Base-by-base conservation (phyloP, 2,888 invertebrate genomes). In the Parnassius mnemosyne region DNA sequence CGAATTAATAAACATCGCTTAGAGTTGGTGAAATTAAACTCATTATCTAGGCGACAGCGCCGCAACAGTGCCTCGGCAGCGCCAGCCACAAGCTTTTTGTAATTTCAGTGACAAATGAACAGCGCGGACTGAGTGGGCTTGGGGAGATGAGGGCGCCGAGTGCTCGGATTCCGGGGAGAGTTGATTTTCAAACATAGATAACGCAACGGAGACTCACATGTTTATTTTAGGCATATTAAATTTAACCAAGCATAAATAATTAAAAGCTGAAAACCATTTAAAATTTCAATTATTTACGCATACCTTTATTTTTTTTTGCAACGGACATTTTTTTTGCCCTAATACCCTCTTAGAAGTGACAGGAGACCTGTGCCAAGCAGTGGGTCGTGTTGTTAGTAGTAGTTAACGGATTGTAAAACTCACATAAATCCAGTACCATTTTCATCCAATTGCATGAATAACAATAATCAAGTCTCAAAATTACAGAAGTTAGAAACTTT, bases 61-160 rank as follows among this genome's bases (percentile, higher is more conserved):
- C 71, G 71, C 75, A 69, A 72, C 75, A 69, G 67, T 65, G 75
- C 69, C 68, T 69, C 73, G 68, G 71, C 68, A 71, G 80, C 72
- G 66, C 69, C 68, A 71, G 80, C 83, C 83, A 72, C 83, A 79
- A 78, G 84, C 87, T 85, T 88, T 88, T 88, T 87, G 86, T 85
- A 84, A 84, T 83, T 81, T 73, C 81, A 77, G 76, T 87, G 85
- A 87, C 85, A 87, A 87, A 87, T 87, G 84, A 86, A 87, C 85
- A 84, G 74, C 77, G 69, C 60, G 66, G 68, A 68, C 65, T 68
- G 66, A 65, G 65, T 66, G 64, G 58, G 59, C 59, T 49, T 9
- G 59, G 55, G 57, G 54, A 61, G 63, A 69, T 65, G 70, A 71
- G 76, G 72, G 72, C 73, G 67, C 68, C 65, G 70, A 52, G 47